A percentile compares a stretch with the other conserved stretches of the same genome.
Evolutionary conservation across 2,888 invertebrate genomes (phyloP).

Genomic region (Craniophora ligustri): DNA sequence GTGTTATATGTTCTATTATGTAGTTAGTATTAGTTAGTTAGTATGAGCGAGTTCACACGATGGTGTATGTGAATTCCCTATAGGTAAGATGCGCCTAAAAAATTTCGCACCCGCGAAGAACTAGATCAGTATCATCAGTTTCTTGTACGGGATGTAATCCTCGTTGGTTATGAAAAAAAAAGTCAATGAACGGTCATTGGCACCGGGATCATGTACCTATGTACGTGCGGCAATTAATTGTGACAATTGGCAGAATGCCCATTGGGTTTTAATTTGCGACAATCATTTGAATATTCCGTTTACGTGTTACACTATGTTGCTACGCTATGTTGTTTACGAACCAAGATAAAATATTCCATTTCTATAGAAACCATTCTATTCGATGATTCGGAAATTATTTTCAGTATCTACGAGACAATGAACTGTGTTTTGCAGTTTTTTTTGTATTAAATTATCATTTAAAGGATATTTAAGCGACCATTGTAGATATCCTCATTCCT

Average conservation of each 20-base stretch:
- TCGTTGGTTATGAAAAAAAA: constrained; percentile 34
- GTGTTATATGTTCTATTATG: no score
- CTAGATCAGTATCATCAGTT: no score
- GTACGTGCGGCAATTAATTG: constrained; percentile 65
- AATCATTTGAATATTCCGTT: constrained; percentile 50
- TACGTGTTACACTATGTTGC: constrained; percentile 48
- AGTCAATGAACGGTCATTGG: constrained; percentile 63
- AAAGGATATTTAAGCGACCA: no score
- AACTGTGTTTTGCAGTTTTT: constrained; percentile 28
- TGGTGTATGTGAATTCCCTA: no score
- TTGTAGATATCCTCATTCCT: no score
- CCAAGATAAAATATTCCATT: constrained; percentile 25
- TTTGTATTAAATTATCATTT: constrained; percentile 14
- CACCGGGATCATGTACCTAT: constrained; percentile 57
- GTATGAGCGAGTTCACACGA: no score
- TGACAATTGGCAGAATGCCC: constrained; percentile 71
- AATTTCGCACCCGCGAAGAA: no score
- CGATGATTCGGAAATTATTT: constrained; percentile 30
- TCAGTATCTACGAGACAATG: constrained; percentile 20
- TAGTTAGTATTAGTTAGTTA: no score
- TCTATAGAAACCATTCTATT: constrained; percentile 16
- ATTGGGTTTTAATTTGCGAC: constrained; percentile 64
- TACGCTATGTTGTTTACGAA: constrained; percentile 34
- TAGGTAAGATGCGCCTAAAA: no score
- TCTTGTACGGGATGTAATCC: no score